Conservation (phyloP, 1,140 invertebrate genomes). For the Drosophila dunni region DNA sequence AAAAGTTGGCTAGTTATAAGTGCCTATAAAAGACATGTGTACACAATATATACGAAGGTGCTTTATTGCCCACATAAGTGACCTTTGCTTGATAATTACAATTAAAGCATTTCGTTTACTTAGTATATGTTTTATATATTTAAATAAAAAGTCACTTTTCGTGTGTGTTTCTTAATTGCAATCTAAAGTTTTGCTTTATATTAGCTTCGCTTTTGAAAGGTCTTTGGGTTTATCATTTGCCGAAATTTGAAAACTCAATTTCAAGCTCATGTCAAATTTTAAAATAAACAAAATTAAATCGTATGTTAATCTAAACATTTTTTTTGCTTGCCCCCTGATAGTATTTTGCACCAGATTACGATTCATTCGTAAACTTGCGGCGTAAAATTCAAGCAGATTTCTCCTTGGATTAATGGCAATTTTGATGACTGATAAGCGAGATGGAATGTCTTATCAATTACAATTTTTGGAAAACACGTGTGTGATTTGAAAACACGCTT, state of each 20-base stretch:
- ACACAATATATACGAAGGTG: neutral
- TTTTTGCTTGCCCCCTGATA: neutral
- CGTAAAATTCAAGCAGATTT: neutral
- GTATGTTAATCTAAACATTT: neutral
- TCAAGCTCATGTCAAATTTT: neutral
- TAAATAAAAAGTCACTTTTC: neutral
- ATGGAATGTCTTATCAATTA: too few relatives aligned
- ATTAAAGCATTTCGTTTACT: slow-evolving; percentile 8
- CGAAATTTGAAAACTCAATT: slow-evolving; percentile 1
- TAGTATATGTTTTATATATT: neutral
- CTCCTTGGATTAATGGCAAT: too few relatives aligned
- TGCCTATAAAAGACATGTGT: slow-evolving; percentile 24
- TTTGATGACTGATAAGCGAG: too few relatives aligned
- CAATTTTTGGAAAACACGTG: too few relatives aligned
- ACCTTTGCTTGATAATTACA: neutral
- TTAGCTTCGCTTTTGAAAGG: neutral
- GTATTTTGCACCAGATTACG: neutral
- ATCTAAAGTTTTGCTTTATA: neutral
- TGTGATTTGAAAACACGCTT: too few relatives aligned
- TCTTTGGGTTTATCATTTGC: slow-evolving; percentile 10
- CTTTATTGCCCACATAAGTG: neutral
- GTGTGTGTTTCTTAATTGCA: neutral
- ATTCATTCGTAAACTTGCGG: neutral
- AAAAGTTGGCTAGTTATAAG: neutral
- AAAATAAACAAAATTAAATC: neutral